These are phyloP conservation scores for Cryptocephalus moraei DNA, from an alignment of 2,888 invertebrate species.

Conservation along the genomic window DNA sequence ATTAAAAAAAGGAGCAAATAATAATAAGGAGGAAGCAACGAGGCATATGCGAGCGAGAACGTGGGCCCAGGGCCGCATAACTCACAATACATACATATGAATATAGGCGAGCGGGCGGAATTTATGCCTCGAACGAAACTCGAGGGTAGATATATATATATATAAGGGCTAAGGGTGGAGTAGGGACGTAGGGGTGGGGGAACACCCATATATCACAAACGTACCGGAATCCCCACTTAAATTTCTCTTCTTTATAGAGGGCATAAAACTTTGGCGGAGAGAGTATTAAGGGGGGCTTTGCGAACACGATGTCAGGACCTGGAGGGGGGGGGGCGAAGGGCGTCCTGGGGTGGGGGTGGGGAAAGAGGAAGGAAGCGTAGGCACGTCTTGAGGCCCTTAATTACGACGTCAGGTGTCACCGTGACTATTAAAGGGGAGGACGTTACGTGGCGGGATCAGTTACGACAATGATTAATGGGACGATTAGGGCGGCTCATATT, in stretches of 20 bases:
- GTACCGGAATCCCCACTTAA: slow-evolving; percentile 22
- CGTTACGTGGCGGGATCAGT: slow-evolving; percentile 19
- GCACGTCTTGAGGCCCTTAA: not conserved
- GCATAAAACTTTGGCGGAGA: slow-evolving; percentile 21
- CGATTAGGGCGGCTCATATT: slow-evolving; percentile 19
- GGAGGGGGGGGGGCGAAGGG: not conserved
- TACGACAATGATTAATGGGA: slow-evolving; percentile 22
- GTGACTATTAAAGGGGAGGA: not conserved
- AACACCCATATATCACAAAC: slow-evolving; percentile 17
- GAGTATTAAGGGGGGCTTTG: slow-evolving; percentile 22
- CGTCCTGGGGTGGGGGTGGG: no score
- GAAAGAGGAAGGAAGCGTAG: not conserved
- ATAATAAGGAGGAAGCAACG: no score
- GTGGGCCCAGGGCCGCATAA: no score
- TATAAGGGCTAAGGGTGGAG: not conserved
- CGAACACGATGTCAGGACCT: slow-evolving; percentile 7
- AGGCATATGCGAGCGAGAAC: no score
- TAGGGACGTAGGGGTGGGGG: not conserved
- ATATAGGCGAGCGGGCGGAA: no score
- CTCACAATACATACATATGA: no score
- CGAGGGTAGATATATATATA: not conserved
- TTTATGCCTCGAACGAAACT: not conserved
- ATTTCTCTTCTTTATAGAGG: slow-evolving; percentile 24
- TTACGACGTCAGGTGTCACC: not conserved
- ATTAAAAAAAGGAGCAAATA: no score